Conservation (phyloP, 2,113 vertebrate genomes). For the Crocuta crocuta region DNA sequence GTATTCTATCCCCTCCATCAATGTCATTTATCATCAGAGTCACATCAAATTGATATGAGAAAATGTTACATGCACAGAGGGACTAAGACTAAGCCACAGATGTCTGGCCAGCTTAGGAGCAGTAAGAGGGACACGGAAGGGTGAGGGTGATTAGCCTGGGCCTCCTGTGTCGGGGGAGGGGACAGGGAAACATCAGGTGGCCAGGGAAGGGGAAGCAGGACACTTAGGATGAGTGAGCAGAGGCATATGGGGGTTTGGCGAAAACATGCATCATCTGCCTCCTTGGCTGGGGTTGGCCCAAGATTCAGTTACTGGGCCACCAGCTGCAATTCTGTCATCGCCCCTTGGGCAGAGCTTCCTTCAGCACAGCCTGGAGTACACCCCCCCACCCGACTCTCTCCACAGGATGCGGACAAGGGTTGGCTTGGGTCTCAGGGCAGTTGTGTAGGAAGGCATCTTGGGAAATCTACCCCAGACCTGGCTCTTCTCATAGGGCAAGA, state of each 20-base stretch:
- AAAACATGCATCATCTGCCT: neutral
- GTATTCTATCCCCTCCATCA: neutral
- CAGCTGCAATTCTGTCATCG: neutral
- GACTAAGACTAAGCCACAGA: neutral
- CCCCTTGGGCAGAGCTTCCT: fast-evolving
- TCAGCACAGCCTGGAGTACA: neutral
- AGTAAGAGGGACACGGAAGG: neutral
- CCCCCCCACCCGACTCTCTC: too few relatives aligned
- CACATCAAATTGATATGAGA: neutral
- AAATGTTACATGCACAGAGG: neutral
- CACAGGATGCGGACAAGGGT: neutral
- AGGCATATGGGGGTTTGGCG: too few relatives aligned
- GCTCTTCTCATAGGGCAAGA: neutral
- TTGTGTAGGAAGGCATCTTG: too few relatives aligned
- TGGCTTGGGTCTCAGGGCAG: neutral
- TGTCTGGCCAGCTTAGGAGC: neutral
- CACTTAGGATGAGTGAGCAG: neutral
- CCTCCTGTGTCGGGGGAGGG: fast-evolving
- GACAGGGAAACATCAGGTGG: neutral
- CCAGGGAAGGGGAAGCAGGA: neutral
- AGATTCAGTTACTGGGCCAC: neutral
- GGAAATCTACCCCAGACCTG: neutral
- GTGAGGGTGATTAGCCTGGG: neutral
- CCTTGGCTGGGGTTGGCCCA: neutral
- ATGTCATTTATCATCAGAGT: neutral